Base-by-base conservation (phyloP, 2,888 invertebrate genomes). In the Julus scanicus region DNA sequence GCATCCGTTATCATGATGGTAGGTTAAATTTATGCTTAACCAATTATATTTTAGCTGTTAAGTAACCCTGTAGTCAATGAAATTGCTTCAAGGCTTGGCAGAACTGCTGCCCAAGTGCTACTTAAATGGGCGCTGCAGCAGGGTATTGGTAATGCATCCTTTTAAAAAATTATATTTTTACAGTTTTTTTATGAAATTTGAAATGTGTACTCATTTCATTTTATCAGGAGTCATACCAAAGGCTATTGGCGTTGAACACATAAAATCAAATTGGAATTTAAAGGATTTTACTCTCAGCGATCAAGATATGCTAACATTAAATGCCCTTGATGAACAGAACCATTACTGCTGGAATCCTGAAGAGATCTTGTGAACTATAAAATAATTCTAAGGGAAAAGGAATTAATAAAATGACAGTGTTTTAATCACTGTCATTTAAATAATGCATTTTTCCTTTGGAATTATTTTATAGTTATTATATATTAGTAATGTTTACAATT, bases 71-170 rank as follows among this genome's bases (percentile, higher is more conserved):
- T 92, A 1, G 94, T 97, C 2, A 91, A 91, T 53, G 91, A 92
- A 85, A 93, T 96, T 88, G 95, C 96, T 0, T 90, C 92, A n/a
- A 93, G 94, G 89, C 91, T 95, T 20, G 91, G 93, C 0, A 94
- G 94, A 89, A 93, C 94, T 1, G 92, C 94, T 20, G 94, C 95
- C 1, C 95, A 96, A 92, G 92, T 96, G 0, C 92, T 97, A 11
- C 93, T 97, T 15, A 93, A 94, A 84, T 97, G 97, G 96, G 95
- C 96, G 2, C 90, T 96, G 15, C 95, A 96, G 91, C 95, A 95
- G 91, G 94, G 94, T 88, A 94, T 96, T 89, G 95, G 93, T 93
- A 88, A 71, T 29, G 11, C 20, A n/a, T 57, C 39, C 5, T 53
- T 20, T 53, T 13, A 17, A 11, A 20, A 6, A 29, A 17, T 29